Evolutionary conservation across 2,888 invertebrate genomes (phyloP), one percentile per base, ranked within the genome.

Genomic region (Zaprionus bogoriensis): DNA sequence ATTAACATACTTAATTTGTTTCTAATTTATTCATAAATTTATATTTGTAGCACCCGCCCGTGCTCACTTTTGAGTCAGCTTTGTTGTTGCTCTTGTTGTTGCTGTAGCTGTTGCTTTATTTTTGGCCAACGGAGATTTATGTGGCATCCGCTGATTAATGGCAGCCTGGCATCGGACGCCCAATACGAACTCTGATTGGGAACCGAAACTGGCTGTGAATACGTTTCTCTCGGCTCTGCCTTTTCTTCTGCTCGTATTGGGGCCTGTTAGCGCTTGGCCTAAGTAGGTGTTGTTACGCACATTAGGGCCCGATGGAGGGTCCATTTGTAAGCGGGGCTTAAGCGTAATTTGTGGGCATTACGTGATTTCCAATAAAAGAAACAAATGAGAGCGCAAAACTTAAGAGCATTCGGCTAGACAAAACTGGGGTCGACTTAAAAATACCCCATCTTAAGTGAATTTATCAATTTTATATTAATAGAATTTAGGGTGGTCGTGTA

Each of bases 21-120:
- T 82, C 79, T 87, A 85, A 87, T 73, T 79, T 87, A 87, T 86
- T 82, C 84, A 82, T 86, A 86, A 82, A 84, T 82, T 77, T 82
- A 75, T 81, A 83, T 81, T 77, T 86, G 80, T 80, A 79, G 79
- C 86, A 80, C 77, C 86, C 78, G 66, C 51, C 59, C 58, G 65
- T 41, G 41, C 22, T 41, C n/a, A 19, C 5, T 17, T 39, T 41
- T 41, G n/a, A 9, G 12, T 36, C 27, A 7, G 6, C 10, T 6
- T 27, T 27, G 9, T 27, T 23, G 23, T 23, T 23, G 22, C 51
- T 53, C 25, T 27, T 42, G 53, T 59, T 41, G 27, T 17, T 22
- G 36, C 44, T 36, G 14, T 9, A 4, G 17, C 38, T 19, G 38
- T 38, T 38, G 20, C 23, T 38, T 45, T 55, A 28, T 52, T 72